Percentiles rank a stretch among this genome's conserved stretches.
Evolutionary conservation across 2,113 vertebrate genomes (phyloP).

Genomic region (Coptodon rendalli): DNA sequence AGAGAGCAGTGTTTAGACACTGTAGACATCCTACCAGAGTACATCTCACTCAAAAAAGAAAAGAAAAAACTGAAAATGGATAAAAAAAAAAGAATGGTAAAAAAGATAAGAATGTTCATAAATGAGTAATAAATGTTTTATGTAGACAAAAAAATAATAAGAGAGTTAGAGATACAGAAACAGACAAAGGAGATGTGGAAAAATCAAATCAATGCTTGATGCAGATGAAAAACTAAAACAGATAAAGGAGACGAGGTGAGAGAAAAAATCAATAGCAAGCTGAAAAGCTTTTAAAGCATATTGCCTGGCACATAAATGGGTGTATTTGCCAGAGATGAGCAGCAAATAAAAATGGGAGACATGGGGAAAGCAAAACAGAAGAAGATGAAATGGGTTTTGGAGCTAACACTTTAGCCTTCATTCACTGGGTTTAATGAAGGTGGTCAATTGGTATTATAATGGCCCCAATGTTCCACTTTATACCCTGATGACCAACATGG

Average conservation of each 20-base stretch:
- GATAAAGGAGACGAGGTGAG: not conserved
- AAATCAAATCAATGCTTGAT: slow-evolving; percentile 37
- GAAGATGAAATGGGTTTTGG: slow-evolving; percentile 18
- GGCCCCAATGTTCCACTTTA: slow-evolving; percentile 14
- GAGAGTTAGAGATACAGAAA: not conserved
- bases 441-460: slow-evolving; percentile 5
- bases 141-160: not conserved
- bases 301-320: slow-evolving; percentile 38
- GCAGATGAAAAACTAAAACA: slow-evolving; percentile 23
- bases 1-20: slow-evolving; percentile 1
- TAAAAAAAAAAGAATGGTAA: not conserved
- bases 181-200: not conserved
- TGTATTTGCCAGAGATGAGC: slow-evolving; percentile 43
- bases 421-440: slow-evolving; percentile 39
- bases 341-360: slow-evolving; percentile 40
- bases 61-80: slow-evolving; percentile 4
- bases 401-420: slow-evolving; percentile 6
- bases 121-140: slow-evolving; percentile 37
- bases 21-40: slow-evolving; percentile 28
- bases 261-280: slow-evolving; percentile 48
- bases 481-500: slow-evolving; percentile 17
- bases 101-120: slow-evolving; percentile 5
- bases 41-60: not conserved
- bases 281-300: slow-evolving; percentile 44
- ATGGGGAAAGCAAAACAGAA: slow-evolving; percentile 21